phyloP scores from a whole-genome alignment of 2,113 vertebrate genomes.

The Sitta europaea region DNA sequence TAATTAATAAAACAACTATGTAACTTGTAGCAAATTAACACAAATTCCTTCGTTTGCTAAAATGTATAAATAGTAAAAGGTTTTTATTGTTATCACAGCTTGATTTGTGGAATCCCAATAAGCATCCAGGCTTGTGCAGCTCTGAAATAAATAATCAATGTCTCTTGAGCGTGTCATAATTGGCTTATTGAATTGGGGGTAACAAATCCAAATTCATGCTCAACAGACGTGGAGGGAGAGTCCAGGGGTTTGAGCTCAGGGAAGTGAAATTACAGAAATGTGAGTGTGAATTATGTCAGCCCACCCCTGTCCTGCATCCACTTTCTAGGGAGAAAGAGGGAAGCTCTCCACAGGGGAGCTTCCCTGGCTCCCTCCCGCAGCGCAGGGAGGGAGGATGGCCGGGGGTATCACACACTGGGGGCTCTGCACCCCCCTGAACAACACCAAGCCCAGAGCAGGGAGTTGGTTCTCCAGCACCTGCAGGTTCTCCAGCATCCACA shows the following conservation, averaged over 20 bases:
- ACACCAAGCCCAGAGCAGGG: background rate
- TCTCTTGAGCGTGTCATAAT: background rate
- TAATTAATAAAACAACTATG: background rate
- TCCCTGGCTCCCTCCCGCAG: background rate
- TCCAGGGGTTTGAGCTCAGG: background rate
- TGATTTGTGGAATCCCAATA: background rate
- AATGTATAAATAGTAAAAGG: background rate
- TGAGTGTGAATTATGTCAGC: background rate
- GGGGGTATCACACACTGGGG: background rate
- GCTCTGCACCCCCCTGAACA: background rate
- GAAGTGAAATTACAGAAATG: background rate
- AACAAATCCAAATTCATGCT: background rate
- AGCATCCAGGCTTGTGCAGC: background rate
- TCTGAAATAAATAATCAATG: background rate
- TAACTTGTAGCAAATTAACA: no score
- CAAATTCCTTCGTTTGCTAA: background rate
- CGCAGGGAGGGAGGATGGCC: background rate
- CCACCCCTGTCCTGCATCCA: accelerated
- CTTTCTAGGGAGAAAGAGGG: background rate
- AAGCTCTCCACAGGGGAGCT: no score
- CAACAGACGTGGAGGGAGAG: background rate
- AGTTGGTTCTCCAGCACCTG: background rate
- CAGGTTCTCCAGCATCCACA: background rate
- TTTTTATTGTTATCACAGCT: background rate
- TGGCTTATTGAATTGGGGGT: background rate